Evolutionary conservation across 2,888 invertebrate species (phyloP).

Genomic region (Endomychus coccineus): DNA sequence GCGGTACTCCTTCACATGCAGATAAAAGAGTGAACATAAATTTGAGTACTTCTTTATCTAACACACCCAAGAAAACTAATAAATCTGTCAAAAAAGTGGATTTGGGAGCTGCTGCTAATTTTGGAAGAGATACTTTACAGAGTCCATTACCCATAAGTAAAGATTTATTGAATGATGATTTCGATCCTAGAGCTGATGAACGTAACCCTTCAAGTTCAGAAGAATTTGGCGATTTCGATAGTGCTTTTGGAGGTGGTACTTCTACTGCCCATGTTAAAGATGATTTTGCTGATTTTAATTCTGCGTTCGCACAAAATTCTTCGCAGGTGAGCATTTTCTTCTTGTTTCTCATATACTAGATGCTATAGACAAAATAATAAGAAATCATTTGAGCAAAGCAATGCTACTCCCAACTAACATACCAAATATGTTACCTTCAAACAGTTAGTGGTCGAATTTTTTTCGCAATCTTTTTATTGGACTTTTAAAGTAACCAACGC

Average conservation of each 20-base stretch:
- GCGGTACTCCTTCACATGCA: slow-evolving; percentile 22
- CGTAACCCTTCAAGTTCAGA: slow-evolving; percentile 16
- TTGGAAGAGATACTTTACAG: slow-evolving; percentile 48
- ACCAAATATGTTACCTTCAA: too few relatives aligned
- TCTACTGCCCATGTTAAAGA: slow-evolving; percentile 40
- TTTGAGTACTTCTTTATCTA: slow-evolving; percentile 39
- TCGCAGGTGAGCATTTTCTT: too few relatives aligned
- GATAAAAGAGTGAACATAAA: slow-evolving; percentile 46
- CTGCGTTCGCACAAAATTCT: slow-evolving; percentile 44
- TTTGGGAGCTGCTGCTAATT: slow-evolving; percentile 62
- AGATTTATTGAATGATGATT: slow-evolving; percentile 55
- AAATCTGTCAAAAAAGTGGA: slow-evolving; percentile 46
- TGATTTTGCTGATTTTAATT: slow-evolving; percentile 76
- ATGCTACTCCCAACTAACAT: too few relatives aligned
- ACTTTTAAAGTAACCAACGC: too few relatives aligned
- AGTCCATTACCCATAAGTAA: slow-evolving; percentile 31
- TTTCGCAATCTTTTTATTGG: too few relatives aligned
- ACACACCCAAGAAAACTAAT: slow-evolving; percentile 40
- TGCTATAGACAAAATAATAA: too few relatives aligned
- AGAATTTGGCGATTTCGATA: slow-evolving; percentile 71
- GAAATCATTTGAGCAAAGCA: too few relatives aligned
- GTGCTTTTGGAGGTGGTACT: slow-evolving; percentile 53
- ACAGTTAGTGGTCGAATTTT: too few relatives aligned
- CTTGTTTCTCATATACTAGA: too few relatives aligned
- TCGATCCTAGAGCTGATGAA: slow-evolving; percentile 51